phyloP scores from a whole-genome alignment of 2,888 invertebrate species.

The Arctia plantaginis region DNA sequence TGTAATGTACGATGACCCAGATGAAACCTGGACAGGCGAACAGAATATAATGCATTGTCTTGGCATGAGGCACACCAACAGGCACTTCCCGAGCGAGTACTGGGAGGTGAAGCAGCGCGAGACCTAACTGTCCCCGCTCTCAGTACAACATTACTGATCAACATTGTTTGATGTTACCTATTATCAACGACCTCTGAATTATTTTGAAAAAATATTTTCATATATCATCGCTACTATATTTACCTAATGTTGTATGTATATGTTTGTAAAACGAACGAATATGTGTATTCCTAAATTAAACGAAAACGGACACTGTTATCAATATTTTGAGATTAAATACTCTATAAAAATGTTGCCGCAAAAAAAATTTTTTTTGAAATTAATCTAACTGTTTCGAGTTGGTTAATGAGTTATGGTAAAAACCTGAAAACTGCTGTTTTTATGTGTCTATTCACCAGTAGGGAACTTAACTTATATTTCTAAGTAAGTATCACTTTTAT shows the following conservation, averaged over 20 bases:
- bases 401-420: neutral
- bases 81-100: conserved; percentile 9
- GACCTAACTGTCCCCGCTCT: neutral
- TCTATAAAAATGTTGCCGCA: neutral
- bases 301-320: neutral
- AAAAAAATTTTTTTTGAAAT: neutral
- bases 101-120: neutral
- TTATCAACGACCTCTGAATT: neutral
- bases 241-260: neutral
- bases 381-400: neutral
- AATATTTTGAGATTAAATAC: neutral
- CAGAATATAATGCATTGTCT: conserved; percentile 77
- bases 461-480: neutral
- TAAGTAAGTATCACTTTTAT: neutral
- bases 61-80: conserved; percentile 52
- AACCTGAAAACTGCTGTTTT: neutral
- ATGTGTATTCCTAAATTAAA: neutral
- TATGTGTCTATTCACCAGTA: neutral
- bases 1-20: conserved; percentile 56
- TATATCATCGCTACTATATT: neutral
- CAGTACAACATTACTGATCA: neutral
- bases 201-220: neutral
- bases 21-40: conserved; percentile 56
- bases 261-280: neutral
- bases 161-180: neutral